These are phyloP conservation scores for Coleophora deauratella DNA, from an alignment of 2,888 invertebrate species.

Conservation along the genomic window DNA sequence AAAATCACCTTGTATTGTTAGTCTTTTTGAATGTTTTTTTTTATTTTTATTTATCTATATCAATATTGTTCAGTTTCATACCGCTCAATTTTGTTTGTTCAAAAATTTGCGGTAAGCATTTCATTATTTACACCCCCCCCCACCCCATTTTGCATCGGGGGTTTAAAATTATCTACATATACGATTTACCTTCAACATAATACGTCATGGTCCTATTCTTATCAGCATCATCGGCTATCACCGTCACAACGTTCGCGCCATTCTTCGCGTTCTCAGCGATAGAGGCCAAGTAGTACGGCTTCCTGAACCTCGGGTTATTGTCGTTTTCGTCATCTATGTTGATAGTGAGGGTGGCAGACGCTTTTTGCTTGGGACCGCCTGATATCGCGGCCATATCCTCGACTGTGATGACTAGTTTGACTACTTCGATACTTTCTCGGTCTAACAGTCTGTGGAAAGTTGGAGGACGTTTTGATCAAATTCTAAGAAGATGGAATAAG, in stretches of 20 bases:
- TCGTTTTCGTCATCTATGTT: constrained; percentile 91
- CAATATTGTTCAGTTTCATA: no score
- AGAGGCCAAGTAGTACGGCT: constrained; percentile 84
- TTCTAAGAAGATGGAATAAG: not conserved
- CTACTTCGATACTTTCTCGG: constrained; percentile 86
- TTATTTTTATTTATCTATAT: no score
- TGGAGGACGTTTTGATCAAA: not conserved
- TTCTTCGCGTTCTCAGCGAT: constrained; percentile 92
- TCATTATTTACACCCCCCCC: no score
- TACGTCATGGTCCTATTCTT: constrained; percentile 89
- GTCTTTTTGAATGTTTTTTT: no score
- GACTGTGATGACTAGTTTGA: constrained; percentile 84
- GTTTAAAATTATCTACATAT: no score
- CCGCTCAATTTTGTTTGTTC: no score
- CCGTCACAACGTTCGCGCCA: constrained; percentile 84
- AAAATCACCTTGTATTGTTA: no score
- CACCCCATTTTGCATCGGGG: no score
- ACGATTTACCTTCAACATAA: constrained; percentile 80
- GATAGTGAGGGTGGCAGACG: constrained; percentile 81
- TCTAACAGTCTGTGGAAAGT: constrained; percentile 77
- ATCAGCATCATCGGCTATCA: constrained; percentile 90
- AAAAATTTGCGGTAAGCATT: no score
- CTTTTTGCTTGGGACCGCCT: constrained; percentile 79
- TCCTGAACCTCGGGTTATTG: constrained; percentile 88
- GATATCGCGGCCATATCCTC: constrained; percentile 89